Base-by-base conservation (phyloP, 35 echinoderm and acorn worm species). In the Lytechinus pictus region DNA sequence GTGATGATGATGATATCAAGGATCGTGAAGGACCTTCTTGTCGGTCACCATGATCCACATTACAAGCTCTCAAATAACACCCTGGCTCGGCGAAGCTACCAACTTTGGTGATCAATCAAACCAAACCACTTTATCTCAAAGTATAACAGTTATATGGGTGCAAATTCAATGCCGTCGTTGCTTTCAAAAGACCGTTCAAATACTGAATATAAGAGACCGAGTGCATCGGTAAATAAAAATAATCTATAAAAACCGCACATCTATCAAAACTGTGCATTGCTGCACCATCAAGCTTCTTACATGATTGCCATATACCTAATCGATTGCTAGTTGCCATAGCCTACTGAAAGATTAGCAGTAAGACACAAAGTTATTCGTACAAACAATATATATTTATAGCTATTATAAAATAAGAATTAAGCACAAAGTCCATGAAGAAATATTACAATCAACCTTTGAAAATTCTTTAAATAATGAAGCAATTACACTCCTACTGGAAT, bases 231-330 rank as follows among this genome's bases (percentile, higher is more conserved):
- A 71, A 79, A 16, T 79, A 79, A 79, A 79, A 79, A 79, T 58
- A 16, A 79, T 79, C 66, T 79, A 24, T 79, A 4, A n/a, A 79
- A 79, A n/a, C n/a, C n/a, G 6, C 66, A 79, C 66, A n/a, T 24
- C 66, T 79, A 79, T 79, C 66, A 79, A 79, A 44, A 79, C n/a
- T n/a, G 66, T 79, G 66, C 66, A 79, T n/a, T n/a, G 66, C 66
- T 24, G 21, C 66, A 79, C 19, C 66, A 79, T 58, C 9, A 4
- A 79, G 21, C 19, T 79, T 79, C 4, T 79, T 79, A 19, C 1
- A 24, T 24, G 66, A 79, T 79, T 79, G 66, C 66, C 19, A 79
- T 79, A 57, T 44, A 79, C 66, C 19, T 79, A 79, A 79, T 24
- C 4, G n/a, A 79, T 24, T 79, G 66, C 66, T 79, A 79, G 21